Base-by-base conservation (phyloP, 2,888 invertebrate species). In the Psylliodes chrysocephalus region DNA sequence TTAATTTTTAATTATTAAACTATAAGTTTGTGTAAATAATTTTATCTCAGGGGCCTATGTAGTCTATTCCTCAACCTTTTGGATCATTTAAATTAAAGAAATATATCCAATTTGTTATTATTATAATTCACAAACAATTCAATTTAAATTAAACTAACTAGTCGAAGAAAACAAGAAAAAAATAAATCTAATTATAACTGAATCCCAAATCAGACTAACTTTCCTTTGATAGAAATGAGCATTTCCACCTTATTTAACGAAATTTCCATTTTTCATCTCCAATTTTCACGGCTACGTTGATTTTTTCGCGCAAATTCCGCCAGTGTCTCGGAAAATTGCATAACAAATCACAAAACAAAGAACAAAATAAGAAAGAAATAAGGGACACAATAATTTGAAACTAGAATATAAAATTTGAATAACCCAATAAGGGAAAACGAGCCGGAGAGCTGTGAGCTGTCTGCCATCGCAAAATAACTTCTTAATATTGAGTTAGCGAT, bases 401-500 rank as follows among this genome's bases (percentile, higher is more conserved):
- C 70, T 70, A 67, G 71, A 73, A 64, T 72, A 71, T 71, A 70
- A 71, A 75, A 74, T 75, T 72, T 73, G 73, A 73, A 73, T 75
- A 75, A 75, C 71, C 68, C 66, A 75, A 75, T 75, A 70, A 74
- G 64, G 57, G 57, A 47, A 63, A 67, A 71, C 70, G 69, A 51
- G 60, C 65, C 6, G 25, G 8, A n/a, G n/a, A n/a, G n/a, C n/a
- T n/a, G n/a, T n/a, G n/a, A n/a, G 30, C 63, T 53, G 66, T 65
- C 53, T 68, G 59, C 63, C 57, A 61, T 69, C 60, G 65, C 68
- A 46, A 72, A 73, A 74, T 75, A 78, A 78, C 75, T 75, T 77
- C 75, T 75, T 57, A 60, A 70, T 74, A 76, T 76, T 74, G 72
- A 75, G 75, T 77, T 77, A 75, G 71, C 65, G 63, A 68, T 67